These are phyloP conservation scores for Myrmophylax atrothorax DNA, from an alignment of 2,113 vertebrate species.

Conservation along the genomic window DNA sequence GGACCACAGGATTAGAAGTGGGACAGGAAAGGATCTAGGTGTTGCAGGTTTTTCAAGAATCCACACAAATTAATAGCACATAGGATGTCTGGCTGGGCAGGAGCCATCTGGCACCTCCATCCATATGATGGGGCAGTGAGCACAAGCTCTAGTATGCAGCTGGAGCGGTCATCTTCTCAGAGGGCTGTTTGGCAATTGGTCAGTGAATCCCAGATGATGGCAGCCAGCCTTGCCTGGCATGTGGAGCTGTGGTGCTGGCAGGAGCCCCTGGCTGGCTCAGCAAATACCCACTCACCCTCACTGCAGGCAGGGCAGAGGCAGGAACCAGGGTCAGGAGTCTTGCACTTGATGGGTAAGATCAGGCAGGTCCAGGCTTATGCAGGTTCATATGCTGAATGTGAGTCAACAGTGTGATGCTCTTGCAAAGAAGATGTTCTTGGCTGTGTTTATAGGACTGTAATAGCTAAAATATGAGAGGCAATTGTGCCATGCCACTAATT, in stretches of 20 bases:
- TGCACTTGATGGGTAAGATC: neutral
- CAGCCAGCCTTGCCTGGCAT: neutral
- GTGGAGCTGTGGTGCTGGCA: neutral
- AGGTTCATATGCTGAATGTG: neutral
- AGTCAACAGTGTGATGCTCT: neutral
- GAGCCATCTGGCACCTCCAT: neutral
- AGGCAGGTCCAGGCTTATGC: neutral
- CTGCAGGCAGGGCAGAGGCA: neutral
- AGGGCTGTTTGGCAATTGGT: neutral
- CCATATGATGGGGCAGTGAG: neutral
- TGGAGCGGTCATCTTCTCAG: accelerated
- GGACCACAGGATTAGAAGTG: neutral
- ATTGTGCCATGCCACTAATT: neutral
- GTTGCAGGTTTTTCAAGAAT: neutral
- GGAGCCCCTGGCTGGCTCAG: neutral
- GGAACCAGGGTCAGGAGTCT: neutral
- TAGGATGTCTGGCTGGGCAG: neutral
- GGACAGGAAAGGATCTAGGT: neutral
- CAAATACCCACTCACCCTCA: accelerated
- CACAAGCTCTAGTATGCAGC: neutral
- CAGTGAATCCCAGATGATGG: neutral
- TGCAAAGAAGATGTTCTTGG: slow-evolving; percentile 10
- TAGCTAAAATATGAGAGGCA: slow-evolving; percentile 12
- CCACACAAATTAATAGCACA: neutral
- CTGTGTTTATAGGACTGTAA: neutral